Evolutionary conservation across 2,797 vertebrate species (phyloP).

Genomic region (Lacerta bilineata): DNA sequence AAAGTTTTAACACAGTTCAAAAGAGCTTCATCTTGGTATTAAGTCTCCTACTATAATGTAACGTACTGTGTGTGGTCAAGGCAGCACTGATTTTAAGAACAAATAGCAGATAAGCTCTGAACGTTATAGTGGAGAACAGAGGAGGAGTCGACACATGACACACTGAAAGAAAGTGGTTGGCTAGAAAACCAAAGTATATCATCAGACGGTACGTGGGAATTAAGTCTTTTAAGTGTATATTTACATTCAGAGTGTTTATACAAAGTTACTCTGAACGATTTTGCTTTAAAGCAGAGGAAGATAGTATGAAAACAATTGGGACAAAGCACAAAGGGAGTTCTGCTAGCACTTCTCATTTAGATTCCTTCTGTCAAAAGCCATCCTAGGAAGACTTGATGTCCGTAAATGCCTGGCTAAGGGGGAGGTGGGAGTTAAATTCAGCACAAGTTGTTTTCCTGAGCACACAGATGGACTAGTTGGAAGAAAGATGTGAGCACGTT

Average conservation of each 20-base stretch:
- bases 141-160: background rate
- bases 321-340: background rate
- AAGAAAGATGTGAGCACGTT: background rate
- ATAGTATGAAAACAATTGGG: background rate
- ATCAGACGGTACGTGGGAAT: background rate
- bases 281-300: background rate
- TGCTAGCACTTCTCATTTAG: background rate
- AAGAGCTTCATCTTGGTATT: background rate
- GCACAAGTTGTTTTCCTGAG: background rate
- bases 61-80: background rate
- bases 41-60: background rate
- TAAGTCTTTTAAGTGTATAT: background rate
- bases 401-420: background rate
- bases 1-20: background rate
- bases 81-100: background rate
- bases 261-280: background rate
- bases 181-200: background rate
- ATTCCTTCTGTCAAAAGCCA: background rate
- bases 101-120: background rate
- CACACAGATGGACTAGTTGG: background rate
- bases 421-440: background rate
- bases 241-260: background rate
- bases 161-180: background rate
- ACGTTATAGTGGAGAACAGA: background rate
- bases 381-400: background rate